Evolutionary conservation across 2,797 vertebrate species (phyloP).

Genomic region (Numenius phaeopus): DNA sequence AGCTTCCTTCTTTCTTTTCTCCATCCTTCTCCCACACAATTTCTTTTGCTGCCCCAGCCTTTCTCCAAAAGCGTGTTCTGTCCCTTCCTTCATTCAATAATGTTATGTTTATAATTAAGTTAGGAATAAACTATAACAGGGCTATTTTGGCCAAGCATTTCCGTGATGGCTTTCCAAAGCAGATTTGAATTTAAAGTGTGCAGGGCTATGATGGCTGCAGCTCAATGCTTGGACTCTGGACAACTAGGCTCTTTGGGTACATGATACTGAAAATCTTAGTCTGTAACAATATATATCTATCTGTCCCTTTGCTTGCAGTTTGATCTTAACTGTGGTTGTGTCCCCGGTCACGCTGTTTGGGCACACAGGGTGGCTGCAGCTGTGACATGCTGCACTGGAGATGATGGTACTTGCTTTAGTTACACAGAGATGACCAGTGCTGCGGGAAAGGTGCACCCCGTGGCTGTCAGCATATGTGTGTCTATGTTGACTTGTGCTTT

Average conservation of each 20-base stretch:
- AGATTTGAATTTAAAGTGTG: background rate
- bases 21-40: background rate
- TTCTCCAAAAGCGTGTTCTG: background rate
- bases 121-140: background rate
- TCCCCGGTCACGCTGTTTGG: background rate
- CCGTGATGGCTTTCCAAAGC: background rate
- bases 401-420: background rate
- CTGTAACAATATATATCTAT: background rate
- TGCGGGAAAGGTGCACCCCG: background rate
- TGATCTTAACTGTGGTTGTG: background rate
- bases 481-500: background rate
- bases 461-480: background rate
- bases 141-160: background rate
- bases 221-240: background rate
- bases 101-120: background rate
- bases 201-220: background rate
- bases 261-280: background rate
- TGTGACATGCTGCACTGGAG: background rate
- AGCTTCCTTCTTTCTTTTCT: background rate
- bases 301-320: background rate
- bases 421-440: background rate
- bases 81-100: background rate
- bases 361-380: background rate
- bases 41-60: background rate
- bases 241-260: background rate